Evolutionary conservation across 2,113 vertebrate genomes (phyloP).

Genomic region (Regulus satrapa): DNA sequence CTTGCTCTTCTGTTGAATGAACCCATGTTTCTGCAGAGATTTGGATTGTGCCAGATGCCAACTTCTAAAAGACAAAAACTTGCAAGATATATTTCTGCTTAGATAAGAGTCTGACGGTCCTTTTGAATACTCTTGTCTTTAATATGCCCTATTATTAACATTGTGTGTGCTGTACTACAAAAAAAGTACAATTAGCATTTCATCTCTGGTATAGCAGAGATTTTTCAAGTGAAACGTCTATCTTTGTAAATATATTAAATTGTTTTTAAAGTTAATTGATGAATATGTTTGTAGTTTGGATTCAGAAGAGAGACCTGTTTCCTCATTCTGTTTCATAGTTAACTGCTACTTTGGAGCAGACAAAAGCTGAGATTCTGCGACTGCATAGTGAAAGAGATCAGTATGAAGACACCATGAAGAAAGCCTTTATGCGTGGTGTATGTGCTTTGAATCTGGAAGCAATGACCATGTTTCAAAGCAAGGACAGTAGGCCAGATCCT

Average conservation of each 20-base stretch:
- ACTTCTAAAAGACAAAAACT: neutral
- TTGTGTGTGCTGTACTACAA: neutral
- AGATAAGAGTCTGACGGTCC: neutral
- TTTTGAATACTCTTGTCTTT: neutral
- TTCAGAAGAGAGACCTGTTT: neutral
- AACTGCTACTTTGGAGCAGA: constrained; percentile 74
- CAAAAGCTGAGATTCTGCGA: constrained; percentile 82
- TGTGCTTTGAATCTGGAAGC: constrained; percentile 95
- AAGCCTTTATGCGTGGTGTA: constrained; percentile 95
- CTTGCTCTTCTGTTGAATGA: neutral
- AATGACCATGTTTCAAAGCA: constrained; percentile 86
- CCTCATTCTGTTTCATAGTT: constrained; percentile 52
- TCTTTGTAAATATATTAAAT: neutral
- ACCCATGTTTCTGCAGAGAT: neutral
- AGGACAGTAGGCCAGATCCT: constrained; percentile 70
- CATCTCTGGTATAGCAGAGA: neutral
- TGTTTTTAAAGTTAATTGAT: neutral
- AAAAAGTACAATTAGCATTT: neutral
- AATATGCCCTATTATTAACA: neutral
- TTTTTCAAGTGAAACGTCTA: neutral
- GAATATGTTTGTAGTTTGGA: neutral
- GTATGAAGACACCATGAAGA: constrained; percentile 92
- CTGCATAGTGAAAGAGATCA: constrained; percentile 83
- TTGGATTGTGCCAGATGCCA: neutral
- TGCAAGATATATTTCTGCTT: neutral